Percentiles rank a stretch among this genome's conserved stretches.
Evolutionary conservation across 2,113 vertebrate genomes (phyloP).

Genomic region (Xenus cinereus): DNA sequence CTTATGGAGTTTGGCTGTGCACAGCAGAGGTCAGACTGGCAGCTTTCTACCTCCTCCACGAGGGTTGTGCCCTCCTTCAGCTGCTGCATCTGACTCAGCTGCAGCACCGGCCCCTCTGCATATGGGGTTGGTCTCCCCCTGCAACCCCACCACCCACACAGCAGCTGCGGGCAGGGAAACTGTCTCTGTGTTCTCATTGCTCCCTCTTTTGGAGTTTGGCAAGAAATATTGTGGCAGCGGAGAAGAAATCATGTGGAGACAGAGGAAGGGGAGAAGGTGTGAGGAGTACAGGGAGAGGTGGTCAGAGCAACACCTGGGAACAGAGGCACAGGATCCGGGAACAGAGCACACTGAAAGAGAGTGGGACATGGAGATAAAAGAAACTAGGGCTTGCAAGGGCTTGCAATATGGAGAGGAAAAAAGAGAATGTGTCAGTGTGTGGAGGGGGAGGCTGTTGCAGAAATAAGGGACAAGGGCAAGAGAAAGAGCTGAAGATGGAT

Average conservation of each 20-base stretch:
- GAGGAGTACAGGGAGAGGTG: neutral
- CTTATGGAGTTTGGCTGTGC: neutral
- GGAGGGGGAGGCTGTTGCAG: neutral
- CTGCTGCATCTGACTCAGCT: neutral
- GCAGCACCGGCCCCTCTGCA: neutral
- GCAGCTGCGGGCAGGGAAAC: neutral
- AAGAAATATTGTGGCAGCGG: neutral
- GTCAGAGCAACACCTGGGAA: neutral
- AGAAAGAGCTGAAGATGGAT: neutral
- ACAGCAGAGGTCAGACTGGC: neutral
- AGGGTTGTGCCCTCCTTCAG: neutral
- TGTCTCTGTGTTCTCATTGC: neutral
- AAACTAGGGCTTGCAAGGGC: neutral
- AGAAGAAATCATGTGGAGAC: neutral
- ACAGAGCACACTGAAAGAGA: neutral
- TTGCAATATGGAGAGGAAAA: neutral
- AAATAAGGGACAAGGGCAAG: neutral
- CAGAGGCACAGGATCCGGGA: neutral
- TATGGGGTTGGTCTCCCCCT: fast-evolving
- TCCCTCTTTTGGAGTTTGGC: neutral
- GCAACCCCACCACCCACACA: neutral
- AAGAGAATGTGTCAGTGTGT: neutral
- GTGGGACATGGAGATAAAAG: neutral
- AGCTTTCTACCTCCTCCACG: neutral
- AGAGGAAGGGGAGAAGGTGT: neutral